These are phyloP conservation scores for Melanotus villosus DNA, from an alignment of 2,888 invertebrate species.

Conservation along the genomic window DNA sequence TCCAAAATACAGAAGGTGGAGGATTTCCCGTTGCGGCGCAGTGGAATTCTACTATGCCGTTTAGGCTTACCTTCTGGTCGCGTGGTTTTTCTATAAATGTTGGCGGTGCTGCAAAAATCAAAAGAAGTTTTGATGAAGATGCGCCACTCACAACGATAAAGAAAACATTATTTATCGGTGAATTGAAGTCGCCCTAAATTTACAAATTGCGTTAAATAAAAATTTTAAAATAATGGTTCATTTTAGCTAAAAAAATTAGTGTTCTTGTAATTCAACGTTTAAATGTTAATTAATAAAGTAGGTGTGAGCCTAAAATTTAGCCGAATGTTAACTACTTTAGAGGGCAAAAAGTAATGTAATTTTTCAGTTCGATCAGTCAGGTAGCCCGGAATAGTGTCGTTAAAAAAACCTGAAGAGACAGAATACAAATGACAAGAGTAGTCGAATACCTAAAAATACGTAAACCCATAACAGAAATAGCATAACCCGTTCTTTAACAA, in stretches of 20 bases:
- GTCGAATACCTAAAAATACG: conserved; percentile 27
- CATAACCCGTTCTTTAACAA: conserved; percentile 55
- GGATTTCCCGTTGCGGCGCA: conserved; percentile 95
- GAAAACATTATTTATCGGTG: too few species aligned
- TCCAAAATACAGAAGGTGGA: conserved; percentile 95
- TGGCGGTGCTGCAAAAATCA: conserved; percentile 29
- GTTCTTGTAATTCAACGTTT: too few species aligned
- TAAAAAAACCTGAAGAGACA: conserved; percentile 49
- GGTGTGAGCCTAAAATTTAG: too few species aligned
- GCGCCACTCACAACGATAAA: too few species aligned
- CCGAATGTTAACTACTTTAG: too few species aligned
- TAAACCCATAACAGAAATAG: conserved; percentile 16
- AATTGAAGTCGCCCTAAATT: too few species aligned
- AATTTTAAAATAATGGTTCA: too few species aligned
- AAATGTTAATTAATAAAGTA: too few species aligned
- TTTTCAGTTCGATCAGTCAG: conserved; percentile 2
- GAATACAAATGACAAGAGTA: conserved; percentile 51
- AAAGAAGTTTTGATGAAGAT: too few species aligned
- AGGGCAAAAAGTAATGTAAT: too few species aligned
- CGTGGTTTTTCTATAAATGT: conserved; percentile 87
- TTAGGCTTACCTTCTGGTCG: conserved; percentile 89
- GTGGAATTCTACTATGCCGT: conserved; percentile 89
- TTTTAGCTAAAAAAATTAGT: too few species aligned
- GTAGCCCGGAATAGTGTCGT: conserved; percentile 21
- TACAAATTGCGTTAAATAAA: too few species aligned